Conservation (phyloP, 2,797 vertebrate species). For the Malacoctenus gilli region DNA sequence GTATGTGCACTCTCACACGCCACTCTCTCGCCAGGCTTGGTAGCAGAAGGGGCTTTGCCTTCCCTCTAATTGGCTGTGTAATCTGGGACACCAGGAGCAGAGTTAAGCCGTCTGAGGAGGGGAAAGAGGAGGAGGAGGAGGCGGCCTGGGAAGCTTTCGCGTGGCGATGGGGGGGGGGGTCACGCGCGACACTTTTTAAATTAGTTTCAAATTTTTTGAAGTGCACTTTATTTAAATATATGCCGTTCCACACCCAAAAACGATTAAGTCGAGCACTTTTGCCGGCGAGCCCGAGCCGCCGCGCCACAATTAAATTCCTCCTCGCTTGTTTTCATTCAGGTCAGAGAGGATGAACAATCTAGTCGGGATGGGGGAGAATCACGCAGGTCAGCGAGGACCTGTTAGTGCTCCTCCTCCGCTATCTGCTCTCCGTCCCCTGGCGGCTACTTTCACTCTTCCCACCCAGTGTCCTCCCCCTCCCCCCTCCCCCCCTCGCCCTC, state of each 20-base stretch:
- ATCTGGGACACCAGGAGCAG: constrained; percentile 68
- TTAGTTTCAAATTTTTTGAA: neutral
- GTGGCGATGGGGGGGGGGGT: constrained; percentile 37
- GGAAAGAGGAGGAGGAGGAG: constrained; percentile 25
- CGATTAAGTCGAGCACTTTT: neutral
- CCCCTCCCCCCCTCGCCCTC: neutral
- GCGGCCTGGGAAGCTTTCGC: neutral
- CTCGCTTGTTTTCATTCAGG: neutral
- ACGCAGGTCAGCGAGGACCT: neutral
- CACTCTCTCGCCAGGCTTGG: constrained; percentile 19
- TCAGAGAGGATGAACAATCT: neutral
- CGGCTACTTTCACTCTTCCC: constrained; percentile 7
- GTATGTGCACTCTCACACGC: constrained; percentile 12
- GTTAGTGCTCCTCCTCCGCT: constrained; percentile 1
- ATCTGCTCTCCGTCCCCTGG: neutral
- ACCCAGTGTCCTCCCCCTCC: neutral
- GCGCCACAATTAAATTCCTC: neutral
- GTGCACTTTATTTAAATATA: constrained; percentile 1
- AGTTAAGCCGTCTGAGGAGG: constrained; percentile 62
- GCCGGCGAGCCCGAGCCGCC: neutral
- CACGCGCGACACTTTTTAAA: constrained; percentile 1
- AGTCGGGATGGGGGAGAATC: neutral
- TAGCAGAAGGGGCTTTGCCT: constrained; percentile 76
- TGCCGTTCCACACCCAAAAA: neutral
- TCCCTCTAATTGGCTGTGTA: constrained; percentile 75